Evolutionary conservation across 1,140 invertebrate species (phyloP).

Genomic region (Drosophila ananassae): DNA sequence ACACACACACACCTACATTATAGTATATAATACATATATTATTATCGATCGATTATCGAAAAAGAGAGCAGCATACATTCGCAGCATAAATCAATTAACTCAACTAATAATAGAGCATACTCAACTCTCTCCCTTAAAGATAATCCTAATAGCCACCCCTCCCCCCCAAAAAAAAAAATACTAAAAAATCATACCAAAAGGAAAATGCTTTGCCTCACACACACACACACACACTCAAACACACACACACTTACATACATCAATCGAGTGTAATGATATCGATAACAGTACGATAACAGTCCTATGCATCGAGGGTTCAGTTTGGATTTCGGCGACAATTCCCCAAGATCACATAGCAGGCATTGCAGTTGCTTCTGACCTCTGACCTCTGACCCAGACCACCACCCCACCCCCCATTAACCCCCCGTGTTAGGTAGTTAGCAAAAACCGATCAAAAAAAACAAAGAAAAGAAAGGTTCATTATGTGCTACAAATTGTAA

Average conservation of each 20-base stretch:
- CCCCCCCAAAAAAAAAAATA: slow-evolving; percentile 18
- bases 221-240: neutral
- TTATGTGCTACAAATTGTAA: slow-evolving; percentile 79
- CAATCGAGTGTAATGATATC: slow-evolving; percentile 35
- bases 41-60: slow-evolving; percentile 50
- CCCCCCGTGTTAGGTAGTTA: slow-evolving; percentile 1
- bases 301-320: slow-evolving; percentile 11
- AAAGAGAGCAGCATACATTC: slow-evolving; percentile 47
- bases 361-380: slow-evolving; percentile 27
- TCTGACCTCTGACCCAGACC: neutral
- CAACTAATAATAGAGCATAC: slow-evolving; percentile 52
- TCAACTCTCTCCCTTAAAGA: slow-evolving; percentile 42
- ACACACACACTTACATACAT: slow-evolving; percentile 8
- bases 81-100: slow-evolving; percentile 62
- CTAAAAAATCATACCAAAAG: slow-evolving; percentile 5
- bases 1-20: slow-evolving; percentile 22
- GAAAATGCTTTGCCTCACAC: slow-evolving; percentile 14
- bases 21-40: slow-evolving; percentile 48
- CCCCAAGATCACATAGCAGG: slow-evolving; percentile 5
- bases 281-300: slow-evolving; percentile 20
- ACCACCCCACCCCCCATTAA: neutral
- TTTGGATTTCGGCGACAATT: slow-evolving; percentile 26
- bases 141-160: slow-evolving; percentile 31
- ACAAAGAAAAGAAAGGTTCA: slow-evolving; percentile 14
- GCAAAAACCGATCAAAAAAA: slow-evolving; percentile 1